A percentile compares a stretch with the other conserved stretches of the same genome.
Evolutionary conservation across 2,888 invertebrate genomes (phyloP).

Genomic region (Caenorhabditis sp.): DNA sequence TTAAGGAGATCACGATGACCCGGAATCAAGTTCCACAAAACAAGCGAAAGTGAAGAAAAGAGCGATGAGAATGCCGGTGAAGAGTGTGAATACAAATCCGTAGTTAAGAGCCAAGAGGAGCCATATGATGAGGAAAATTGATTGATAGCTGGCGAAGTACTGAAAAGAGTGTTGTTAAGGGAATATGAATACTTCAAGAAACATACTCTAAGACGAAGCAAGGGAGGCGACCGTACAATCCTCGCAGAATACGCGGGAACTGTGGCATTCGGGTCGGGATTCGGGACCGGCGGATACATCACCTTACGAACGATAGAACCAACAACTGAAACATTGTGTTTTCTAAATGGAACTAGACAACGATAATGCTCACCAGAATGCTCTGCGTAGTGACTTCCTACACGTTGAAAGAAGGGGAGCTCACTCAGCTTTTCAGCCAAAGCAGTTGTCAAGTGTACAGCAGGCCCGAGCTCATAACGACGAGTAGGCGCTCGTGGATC

Average conservation of each 20-base stretch:
- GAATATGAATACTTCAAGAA: background rate
- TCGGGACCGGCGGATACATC: constrained; percentile 72
- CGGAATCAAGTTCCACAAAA: constrained; percentile 25
- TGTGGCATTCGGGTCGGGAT: constrained; percentile 51
- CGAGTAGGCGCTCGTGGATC: constrained; percentile 34
- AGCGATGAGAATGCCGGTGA: background rate
- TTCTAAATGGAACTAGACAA: background rate
- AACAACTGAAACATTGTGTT: constrained; percentile 38
- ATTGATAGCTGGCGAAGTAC: constrained; percentile 45
- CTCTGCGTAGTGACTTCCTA: constrained; percentile 35
- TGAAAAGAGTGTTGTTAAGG: constrained; percentile 8
- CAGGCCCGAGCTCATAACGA: constrained; percentile 32
- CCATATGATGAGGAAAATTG: constrained; percentile 34
- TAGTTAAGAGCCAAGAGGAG: constrained; percentile 30
- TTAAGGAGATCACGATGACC: background rate
- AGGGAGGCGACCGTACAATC: constrained; percentile 58
- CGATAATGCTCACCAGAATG: constrained; percentile 43
- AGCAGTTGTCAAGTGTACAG: constrained; percentile 23
- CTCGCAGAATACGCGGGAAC: constrained; percentile 59
- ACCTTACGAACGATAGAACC: constrained; percentile 57
- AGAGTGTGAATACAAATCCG: constrained; percentile 31
- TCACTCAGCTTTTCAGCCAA: constrained; percentile 42
- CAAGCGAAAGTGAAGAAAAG: constrained; percentile 1
- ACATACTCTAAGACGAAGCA: constrained; percentile 62
- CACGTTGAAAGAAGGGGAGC: constrained; percentile 16